These are phyloP conservation scores for Heterohyrax brucei DNA, from an alignment of 2,797 vertebrate species.

Conservation along the genomic window DNA sequence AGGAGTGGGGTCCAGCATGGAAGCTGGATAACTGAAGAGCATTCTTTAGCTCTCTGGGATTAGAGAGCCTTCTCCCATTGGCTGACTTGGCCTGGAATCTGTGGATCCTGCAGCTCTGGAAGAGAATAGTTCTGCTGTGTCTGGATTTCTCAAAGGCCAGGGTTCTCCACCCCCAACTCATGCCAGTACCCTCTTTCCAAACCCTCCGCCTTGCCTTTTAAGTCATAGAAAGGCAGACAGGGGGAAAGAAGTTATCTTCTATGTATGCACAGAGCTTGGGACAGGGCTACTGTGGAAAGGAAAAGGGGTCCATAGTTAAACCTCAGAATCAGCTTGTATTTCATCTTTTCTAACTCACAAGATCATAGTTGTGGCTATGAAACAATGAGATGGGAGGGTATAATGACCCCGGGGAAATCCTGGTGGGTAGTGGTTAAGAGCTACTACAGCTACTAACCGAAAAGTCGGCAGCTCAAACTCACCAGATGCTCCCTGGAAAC, in stretches of 20 bases:
- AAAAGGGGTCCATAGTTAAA: not conserved
- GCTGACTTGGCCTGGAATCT: slow-evolving; percentile 83
- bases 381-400: not conserved
- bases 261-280: not conserved
- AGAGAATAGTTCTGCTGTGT: slow-evolving; percentile 86
- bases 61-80: slow-evolving; percentile 81
- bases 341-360: slow-evolving; percentile 21
- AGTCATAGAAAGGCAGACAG: not conserved
- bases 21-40: slow-evolving; percentile 79
- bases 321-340: not conserved
- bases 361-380: not conserved
- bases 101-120: slow-evolving; percentile 85
- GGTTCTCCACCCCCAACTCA: slow-evolving; percentile 67
- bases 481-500: not conserved
- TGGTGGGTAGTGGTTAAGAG: no score
- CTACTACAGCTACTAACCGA: no score
- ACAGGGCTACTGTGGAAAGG: not conserved
- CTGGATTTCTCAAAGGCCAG: slow-evolving; percentile 74
- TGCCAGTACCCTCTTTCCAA: slow-evolving; percentile 76
- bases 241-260: slow-evolving; percentile 5
- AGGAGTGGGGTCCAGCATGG: slow-evolving; percentile 70
- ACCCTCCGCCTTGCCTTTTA: slow-evolving; percentile 63
- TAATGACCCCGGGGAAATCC: not conserved
- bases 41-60: slow-evolving; percentile 82
- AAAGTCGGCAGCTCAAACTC: not conserved